These are phyloP conservation scores for Megalopta genalis DNA, from an alignment of 1,140 invertebrate species.

Conservation along the genomic window DNA sequence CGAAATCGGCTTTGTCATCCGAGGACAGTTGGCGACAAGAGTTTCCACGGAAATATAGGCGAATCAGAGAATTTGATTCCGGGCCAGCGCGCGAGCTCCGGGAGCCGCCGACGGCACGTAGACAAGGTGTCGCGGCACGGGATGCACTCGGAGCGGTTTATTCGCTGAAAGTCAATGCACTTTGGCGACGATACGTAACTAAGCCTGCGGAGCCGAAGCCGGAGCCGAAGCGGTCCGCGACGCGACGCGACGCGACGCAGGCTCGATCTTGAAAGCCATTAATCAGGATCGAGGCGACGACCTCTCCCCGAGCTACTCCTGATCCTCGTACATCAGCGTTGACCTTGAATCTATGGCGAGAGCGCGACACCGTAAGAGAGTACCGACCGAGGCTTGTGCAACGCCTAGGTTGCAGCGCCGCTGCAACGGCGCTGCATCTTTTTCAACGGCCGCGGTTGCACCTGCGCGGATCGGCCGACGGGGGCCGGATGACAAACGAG, in stretches of 20 bases:
- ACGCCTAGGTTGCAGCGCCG: not conserved
- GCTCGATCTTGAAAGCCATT: slow-evolving; percentile 62
- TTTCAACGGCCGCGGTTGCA: slow-evolving; percentile 33
- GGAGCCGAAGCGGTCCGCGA: not conserved
- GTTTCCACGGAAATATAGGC: no score
- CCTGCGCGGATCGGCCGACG: slow-evolving; percentile 27
- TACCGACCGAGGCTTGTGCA: slow-evolving; percentile 19
- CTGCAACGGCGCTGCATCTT: not conserved
- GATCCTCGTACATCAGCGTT: slow-evolving; percentile 45
- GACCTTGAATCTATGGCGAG: slow-evolving; percentile 58
- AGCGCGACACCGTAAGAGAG: slow-evolving; percentile 42
- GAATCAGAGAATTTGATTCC: no score
- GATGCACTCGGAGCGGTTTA: not conserved
- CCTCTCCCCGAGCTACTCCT: slow-evolving; percentile 45
- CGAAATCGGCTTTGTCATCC: no score
- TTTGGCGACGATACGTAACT: slow-evolving; percentile 35
- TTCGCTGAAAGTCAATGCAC: slow-evolving; percentile 44
- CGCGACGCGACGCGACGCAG: slow-evolving; percentile 18
- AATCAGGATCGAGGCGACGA: slow-evolving; percentile 69
- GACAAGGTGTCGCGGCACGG: slow-evolving; percentile 25
- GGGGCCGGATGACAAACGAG: slow-evolving; percentile 52
- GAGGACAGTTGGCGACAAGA: no score
- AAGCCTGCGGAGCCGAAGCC: not conserved
- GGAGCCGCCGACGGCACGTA: no score
- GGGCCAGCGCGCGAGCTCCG: no score